Percentiles rank a stretch among this genome's conserved stretches.
Evolutionary conservation across 2,797 vertebrate species (phyloP).

Genomic region (Coendou prehensilis): DNA sequence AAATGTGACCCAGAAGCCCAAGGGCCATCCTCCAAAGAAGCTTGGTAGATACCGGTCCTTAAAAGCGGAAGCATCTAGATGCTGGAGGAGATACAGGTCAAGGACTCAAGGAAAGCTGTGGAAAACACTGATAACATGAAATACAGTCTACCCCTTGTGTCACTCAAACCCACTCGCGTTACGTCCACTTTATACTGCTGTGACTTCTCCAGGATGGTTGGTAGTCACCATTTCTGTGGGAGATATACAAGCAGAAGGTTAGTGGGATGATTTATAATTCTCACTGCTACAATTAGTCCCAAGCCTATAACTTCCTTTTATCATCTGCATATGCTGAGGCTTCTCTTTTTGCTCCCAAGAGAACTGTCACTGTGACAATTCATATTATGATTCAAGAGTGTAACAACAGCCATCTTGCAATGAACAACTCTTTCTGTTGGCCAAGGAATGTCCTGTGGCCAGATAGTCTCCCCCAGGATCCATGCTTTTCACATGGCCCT

Average conservation of each 20-base stretch:
- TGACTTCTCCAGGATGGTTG: neutral
- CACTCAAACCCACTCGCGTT: neutral
- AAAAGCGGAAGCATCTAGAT: neutral
- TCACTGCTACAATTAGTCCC: rapidly evolving
- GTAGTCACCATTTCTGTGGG: neutral
- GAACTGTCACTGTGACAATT: neutral
- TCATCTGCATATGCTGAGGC: rapidly evolving
- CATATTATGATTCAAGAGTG: neutral
- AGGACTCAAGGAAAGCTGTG: neutral
- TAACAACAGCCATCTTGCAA: neutral
- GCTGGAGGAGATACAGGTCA: rapidly evolving
- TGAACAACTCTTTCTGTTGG: neutral
- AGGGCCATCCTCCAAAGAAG: neutral
- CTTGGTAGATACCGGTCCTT: neutral
- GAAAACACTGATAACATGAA: neutral
- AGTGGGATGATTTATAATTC: neutral
- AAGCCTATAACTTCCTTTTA: neutral
- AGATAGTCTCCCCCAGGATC: neutral
- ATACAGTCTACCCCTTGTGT: neutral
- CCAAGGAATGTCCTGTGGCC: too few relatives aligned
- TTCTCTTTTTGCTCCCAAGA: neutral
- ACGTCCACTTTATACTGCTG: neutral
- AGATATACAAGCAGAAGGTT: neutral
- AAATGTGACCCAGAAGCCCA: neutral
- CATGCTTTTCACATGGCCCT: neutral